These are phyloP conservation scores for Drosophila koepferae DNA, from an alignment of 2,888 invertebrate genomes.

Conservation along the genomic window DNA sequence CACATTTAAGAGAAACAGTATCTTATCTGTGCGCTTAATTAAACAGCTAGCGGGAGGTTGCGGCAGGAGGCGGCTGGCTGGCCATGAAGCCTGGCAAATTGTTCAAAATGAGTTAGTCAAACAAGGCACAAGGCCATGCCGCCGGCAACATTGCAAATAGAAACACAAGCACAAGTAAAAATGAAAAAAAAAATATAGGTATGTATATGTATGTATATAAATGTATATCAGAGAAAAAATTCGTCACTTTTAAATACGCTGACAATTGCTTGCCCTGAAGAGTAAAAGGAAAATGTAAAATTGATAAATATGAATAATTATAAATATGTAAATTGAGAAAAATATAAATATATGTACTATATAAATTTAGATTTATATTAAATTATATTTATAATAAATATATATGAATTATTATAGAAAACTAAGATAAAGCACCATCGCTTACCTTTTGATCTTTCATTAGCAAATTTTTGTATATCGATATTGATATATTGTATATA, in stretches of 20 bases:
- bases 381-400: no score
- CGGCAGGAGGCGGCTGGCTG: not conserved
- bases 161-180: slow-evolving; percentile 59
- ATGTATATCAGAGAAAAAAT: slow-evolving; percentile 10
- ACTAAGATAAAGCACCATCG: no score
- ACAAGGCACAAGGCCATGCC: slow-evolving; percentile 73
- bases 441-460: no score
- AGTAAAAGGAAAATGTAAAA: not conserved
- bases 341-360: no score
- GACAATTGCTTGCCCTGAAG: slow-evolving; percentile 11
- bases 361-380: no score
- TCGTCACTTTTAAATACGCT: not conserved
- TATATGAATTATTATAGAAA: no score
- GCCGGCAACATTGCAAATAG: slow-evolving; percentile 39
- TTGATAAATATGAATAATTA: not conserved
- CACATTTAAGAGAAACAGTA: slow-evolving; percentile 64
- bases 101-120: slow-evolving; percentile 81
- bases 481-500: no score
- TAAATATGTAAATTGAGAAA: not conserved
- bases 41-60: slow-evolving; percentile 46
- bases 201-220: not conserved
- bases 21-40: slow-evolving; percentile 77
- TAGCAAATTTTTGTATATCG: no score
- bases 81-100: slow-evolving; percentile 55
- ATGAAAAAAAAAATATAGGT: slow-evolving; percentile 11